Evolutionary conservation across 1,140 invertebrate genomes (phyloP), one percentile per base, ranked within the genome.

Genomic region (Sycophaga agraensis): DNA sequence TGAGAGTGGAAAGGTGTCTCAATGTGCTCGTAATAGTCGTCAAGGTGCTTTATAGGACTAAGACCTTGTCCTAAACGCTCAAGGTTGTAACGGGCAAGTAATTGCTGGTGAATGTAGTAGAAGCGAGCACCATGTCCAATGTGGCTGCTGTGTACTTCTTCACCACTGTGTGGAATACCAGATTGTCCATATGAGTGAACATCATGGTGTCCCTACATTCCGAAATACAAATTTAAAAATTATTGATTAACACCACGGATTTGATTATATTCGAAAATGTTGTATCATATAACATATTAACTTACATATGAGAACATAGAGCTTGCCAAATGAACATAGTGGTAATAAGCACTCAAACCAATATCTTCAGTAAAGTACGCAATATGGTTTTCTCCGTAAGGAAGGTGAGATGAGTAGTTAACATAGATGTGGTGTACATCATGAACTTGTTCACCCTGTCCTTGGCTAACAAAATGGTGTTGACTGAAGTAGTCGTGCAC

Each of bases 291-390:
- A 34, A 39, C 11, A 2, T 34, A 19, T 8, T 50, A 19, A 59
- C 56, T 67, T 69, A 79, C 77, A 17, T 70, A 63, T 5, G 58
- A 40, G 14, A 66, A 46, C 37, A 87, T 81, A 81, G 85, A 87
- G 64, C 69, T 71, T 56, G 75, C 83, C 24, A 89, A 63, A 54
- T 87, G 82, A 43, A 83, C 79, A 66, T 88, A 87, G 68, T 85
- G 86, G 73, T 91, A 89, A 67, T 85, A 87, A 1, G 84, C 72
- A 68, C 90, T 89, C n/a, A 91, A 77, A 59, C 85, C 85, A 54
- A 87, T 78, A 73, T 91, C 91, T 63, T 92, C 86, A 0, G 87
- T 87, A 80, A 87, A 92, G 73, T 92, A 92, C 19, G 82, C 79
- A 17, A 92, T 48, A 50, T 84, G 76, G 57, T 85, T 82, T 69